phyloP scores from a whole-genome alignment of 2,113 vertebrate species.

The Heliornis fulica region DNA sequence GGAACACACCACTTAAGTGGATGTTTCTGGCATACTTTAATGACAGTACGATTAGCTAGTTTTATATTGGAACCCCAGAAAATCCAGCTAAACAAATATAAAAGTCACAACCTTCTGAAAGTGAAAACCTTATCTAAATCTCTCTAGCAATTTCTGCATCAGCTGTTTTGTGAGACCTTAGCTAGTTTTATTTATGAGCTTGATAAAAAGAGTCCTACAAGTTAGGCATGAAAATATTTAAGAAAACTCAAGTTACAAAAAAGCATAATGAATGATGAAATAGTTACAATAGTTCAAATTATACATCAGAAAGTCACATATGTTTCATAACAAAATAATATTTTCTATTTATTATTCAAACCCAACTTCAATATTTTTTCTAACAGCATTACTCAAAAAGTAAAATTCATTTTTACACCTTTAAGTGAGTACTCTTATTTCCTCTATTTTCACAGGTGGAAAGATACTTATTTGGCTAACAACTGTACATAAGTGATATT shows the following conservation, averaged over 20 bases:
- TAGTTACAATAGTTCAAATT: constrained; percentile 36
- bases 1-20: neutral
- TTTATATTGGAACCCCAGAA: neutral
- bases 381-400: constrained; percentile 40
- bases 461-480: constrained; percentile 15
- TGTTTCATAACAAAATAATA: constrained; percentile 38
- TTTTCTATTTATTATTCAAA: constrained; percentile 56
- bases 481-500: neutral
- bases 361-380: constrained; percentile 26
- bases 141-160: neutral
- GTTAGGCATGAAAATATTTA: constrained; percentile 18
- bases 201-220: neutral
- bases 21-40: neutral
- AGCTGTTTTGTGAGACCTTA: neutral
- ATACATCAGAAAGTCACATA: constrained; percentile 56
- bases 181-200: neutral
- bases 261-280: constrained; percentile 11
- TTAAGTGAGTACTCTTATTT: constrained; percentile 41
- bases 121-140: neutral
- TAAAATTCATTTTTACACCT: constrained; percentile 35
- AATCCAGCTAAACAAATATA: too few species aligned
- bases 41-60: neutral
- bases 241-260: constrained; percentile 42
- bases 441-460: constrained; percentile 51
- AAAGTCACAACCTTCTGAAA: neutral